These are phyloP conservation scores for Peromyscus nudipes DNA, from an alignment of 2,797 vertebrate genomes.

Conservation along the genomic window DNA sequence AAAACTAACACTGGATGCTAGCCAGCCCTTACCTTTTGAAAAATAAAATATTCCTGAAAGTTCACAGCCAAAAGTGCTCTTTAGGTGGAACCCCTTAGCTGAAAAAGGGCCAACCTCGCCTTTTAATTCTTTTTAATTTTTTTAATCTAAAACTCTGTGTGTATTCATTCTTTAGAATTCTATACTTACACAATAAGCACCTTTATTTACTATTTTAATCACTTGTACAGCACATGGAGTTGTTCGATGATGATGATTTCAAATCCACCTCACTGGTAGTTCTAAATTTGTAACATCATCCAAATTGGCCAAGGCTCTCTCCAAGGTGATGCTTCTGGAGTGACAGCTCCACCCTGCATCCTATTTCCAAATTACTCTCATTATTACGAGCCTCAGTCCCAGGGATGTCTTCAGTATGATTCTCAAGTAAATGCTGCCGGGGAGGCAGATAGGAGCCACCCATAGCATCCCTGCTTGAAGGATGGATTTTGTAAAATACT, in stretches of 20 bases:
- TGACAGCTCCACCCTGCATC: not conserved
- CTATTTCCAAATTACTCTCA: slow-evolving; percentile 26
- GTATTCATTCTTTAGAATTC: not conserved
- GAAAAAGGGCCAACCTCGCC: not conserved
- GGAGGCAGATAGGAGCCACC: not conserved
- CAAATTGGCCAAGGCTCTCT: not conserved
- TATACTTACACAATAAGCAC: not conserved
- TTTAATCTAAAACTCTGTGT: not conserved
- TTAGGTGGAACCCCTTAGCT: not conserved
- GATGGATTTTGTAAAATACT: slow-evolving; percentile 39
- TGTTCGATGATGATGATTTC: not conserved
- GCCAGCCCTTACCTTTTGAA: not conserved
- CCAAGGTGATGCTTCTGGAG: not conserved
- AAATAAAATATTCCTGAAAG: slow-evolving; percentile 19
- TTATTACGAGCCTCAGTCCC: not conserved
- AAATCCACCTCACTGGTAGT: not conserved
- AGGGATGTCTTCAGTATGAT: not conserved
- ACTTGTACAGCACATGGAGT: not conserved
- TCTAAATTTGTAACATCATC: slow-evolving; percentile 27
- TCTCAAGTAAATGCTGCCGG: not conserved
- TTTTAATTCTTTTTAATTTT: slow-evolving; percentile 22
- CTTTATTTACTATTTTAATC: not conserved
- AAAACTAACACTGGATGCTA: slow-evolving; percentile 2
- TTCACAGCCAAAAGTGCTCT: not conserved
- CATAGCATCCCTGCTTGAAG: slow-evolving; percentile 1